Evolutionary conservation across 2,888 invertebrate genomes (phyloP), one percentile per base, ranked within the genome.

Genomic region (Exocentrus adspersus): DNA sequence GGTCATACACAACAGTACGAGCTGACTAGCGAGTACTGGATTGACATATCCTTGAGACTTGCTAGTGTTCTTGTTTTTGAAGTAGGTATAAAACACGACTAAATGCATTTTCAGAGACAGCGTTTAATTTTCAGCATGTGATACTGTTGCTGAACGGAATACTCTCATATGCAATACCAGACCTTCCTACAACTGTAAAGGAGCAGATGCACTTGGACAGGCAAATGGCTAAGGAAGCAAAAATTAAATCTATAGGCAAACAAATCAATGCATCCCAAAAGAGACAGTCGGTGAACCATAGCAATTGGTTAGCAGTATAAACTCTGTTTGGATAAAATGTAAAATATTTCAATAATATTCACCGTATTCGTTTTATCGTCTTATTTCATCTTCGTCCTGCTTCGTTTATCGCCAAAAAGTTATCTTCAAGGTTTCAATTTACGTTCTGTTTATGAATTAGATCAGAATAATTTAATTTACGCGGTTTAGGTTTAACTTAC

Each of bases 21-120:
- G 19, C 75, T 83, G 37, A 85, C 84, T 2, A 73, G 80, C 24
- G 78, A 82, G 32, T 87, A 85, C 79, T 90, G 88, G 87, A 85
- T 85, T 67, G 80, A 88, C 21, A 75, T 88, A 65, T 85, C 86
- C 0, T 85, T 86, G 24, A 78, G 86, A 72, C 81, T 89, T 21
- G 84, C 85, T 1, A 87, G 88, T 77, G 85, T 89, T 21, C 82
- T 88, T 41, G 79, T 87, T 10, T 90, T 89, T 82, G 87, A 88
- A 85, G 88, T 88, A 78, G 21, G 2, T 19, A 7, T 24, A 5
- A 41, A 7, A 14, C 16, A 14, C n/a, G n/a, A n/a, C n/a, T n/a
- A n/a, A n/a, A n/a, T n/a, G n/a, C n/a, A n/a, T n/a, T n/a, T n/a
- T n/a, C n/a, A n/a, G n/a, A n/a, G n/a, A n/a, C n/a, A n/a, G n/a